Evolutionary conservation across 64 coral and sea anemone genomes (phyloP).

Genomic region (Dendrophyllia cribrosa): DNA sequence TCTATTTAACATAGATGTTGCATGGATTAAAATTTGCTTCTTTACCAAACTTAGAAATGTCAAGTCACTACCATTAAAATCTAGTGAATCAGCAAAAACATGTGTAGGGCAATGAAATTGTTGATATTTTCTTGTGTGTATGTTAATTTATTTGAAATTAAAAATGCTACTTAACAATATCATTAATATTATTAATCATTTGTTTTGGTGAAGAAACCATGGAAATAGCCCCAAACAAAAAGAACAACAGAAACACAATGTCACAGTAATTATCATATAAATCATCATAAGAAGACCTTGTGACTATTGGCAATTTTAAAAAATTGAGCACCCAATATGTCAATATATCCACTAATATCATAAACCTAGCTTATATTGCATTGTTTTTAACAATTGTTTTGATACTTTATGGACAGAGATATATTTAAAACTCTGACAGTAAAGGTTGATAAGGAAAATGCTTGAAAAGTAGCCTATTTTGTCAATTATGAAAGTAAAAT

Average conservation of each 20-base stretch:
- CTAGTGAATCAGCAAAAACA: too few species aligned
- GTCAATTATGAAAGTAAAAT: too few species aligned
- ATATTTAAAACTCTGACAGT: background rate
- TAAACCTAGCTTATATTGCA: background rate
- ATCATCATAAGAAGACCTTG: background rate
- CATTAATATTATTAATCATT: background rate
- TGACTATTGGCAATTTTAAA: too few species aligned
- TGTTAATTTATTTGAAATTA: background rate
- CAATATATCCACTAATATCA: background rate
- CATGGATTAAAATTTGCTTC: too few species aligned
- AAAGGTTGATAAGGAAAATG: too few species aligned
- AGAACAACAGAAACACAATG: background rate
- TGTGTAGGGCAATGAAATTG: too few species aligned
- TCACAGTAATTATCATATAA: background rate
- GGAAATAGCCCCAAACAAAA: background rate
- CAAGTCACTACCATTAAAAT: too few species aligned
- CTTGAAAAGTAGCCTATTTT: too few species aligned
- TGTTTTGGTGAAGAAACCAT: slow-evolving; percentile 4
- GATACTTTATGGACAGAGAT: background rate
- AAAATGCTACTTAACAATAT: background rate
- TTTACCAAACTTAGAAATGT: too few species aligned
- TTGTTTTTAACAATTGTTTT: background rate
- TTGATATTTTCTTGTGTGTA: too few species aligned
- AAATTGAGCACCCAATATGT: too few species aligned
- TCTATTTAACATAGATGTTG: too few species aligned